A percentile compares a stretch with the other conserved stretches of the same genome.
Conservation (phyloP, 2,113 vertebrate genomes). For the Lepus timidus region DNA sequence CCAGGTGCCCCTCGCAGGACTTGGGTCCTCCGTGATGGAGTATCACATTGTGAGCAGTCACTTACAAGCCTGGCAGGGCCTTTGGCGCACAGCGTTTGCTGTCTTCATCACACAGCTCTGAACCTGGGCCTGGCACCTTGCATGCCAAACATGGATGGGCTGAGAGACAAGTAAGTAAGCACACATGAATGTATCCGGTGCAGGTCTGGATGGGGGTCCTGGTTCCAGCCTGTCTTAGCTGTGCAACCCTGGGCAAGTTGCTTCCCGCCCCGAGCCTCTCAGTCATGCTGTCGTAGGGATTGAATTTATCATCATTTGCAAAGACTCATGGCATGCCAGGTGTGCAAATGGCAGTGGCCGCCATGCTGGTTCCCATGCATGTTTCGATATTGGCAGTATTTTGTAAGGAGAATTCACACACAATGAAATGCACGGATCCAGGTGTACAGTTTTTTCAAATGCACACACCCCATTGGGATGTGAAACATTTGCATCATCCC, state of each 20-base stretch:
- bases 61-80: background rate
- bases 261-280: background rate
- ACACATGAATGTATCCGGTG: background rate
- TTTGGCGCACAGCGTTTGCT: background rate
- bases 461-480: background rate
- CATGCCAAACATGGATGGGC: background rate
- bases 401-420: background rate
- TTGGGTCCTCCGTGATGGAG: too few relatives aligned
- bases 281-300: background rate
- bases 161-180: background rate
- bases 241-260: background rate
- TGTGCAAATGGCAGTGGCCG: background rate
- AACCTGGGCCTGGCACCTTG: background rate
- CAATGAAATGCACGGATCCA: background rate
- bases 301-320: background rate
- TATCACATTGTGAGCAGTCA: background rate
- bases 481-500: background rate
- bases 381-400: background rate
- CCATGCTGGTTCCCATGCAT: background rate
- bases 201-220: background rate
- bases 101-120: background rate
- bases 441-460: background rate
- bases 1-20: background rate
- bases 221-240: background rate
- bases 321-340: background rate